Base-by-base conservation (phyloP, 1,140 invertebrate genomes). In the Condylostylus longicornis region DNA sequence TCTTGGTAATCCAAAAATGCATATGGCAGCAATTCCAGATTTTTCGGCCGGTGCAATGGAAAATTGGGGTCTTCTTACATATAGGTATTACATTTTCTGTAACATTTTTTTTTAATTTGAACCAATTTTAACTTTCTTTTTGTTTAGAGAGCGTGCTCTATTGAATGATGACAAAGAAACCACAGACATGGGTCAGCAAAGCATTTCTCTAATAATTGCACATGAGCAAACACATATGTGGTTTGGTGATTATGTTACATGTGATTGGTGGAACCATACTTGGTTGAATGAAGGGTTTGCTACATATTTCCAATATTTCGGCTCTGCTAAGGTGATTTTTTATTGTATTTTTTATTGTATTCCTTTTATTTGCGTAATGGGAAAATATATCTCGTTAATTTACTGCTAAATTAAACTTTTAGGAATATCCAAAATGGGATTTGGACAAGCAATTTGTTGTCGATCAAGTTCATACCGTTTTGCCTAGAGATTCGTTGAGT, bases 1-100 rank as follows among this genome's bases (percentile, higher is more conserved):
- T 2, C 41, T 62, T 34, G 48, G 60, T 25, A 50, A 57, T 14
- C 44, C 65, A 23, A 77, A 79, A 50, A 66, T 77, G 64, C 76
- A 83, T 41, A 70, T 85, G 55, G 74, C 78, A 27, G 72, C 77
- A 27, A 71, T 83, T 36, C 80, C 81, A 4, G 79, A 84, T 61
- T 91, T 90, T 61, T 65, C 68, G 1, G 74, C 82, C 0, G 82
- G 79, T 20, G 87, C 83, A 18, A 85, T 88, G 80, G 83, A 87
- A 53, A 84, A 87, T 59, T 88, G 81, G 74, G 75, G 75, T 7
- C 50, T 77, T 1, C 64, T 75, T 2, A 72, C 68, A 3, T 77
- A 71, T 35, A 48, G 20, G 20, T 18, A n/a, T 5, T 10, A n/a
- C 6, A 23, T 12, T 12, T 23, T 7, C 6, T 7, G 22, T 23